Evolutionary conservation across 2,888 invertebrate species (phyloP), one percentile per base, ranked within the genome.

Genomic region (Operophtera brumata): DNA sequence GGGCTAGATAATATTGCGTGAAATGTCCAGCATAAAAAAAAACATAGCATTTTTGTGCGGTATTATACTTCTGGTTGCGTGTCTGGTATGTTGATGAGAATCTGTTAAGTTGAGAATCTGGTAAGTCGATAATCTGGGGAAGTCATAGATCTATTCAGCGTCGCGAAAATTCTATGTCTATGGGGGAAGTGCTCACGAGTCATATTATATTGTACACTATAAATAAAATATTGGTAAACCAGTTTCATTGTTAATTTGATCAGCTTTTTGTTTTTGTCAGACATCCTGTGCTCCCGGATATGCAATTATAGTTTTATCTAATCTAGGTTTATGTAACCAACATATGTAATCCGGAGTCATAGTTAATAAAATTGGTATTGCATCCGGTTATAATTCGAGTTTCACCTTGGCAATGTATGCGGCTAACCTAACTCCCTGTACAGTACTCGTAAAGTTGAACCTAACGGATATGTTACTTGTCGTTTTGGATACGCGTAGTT

Each of bases 391-490:
- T 46, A 32, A 53, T 56, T 52, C 39, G 12, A 56, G 64, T 61
- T 61, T 61, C 52, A 61, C 59, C 56, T 59, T 64, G 56, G 53
- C 61, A 59, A 53, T 61, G 59, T 54, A 44, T 13, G 35, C n/a
- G 39, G 36, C 39, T 26, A 14, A 14, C 3, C 30, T 13, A 26
- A 32, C n/a, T n/a, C n/a, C n/a, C n/a, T 20, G 4, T 20, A 20
- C 20, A 20, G 20, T 20, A 20, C n/a, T n/a, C n/a, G n/a, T 20
- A 20, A 20, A 20, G 20, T 20, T 20, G 20, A 3, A 4, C 20
- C 20, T 20, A 43, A 32, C 43, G 47, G 43, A 51, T 50, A 25
- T 13, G 8, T 39, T 0, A 10, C 20, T 30, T 30, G 30, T 20
- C 20, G 20, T 20, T 20, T 20, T 20, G 34, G 34, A n/a, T 34